phyloP scores from a whole-genome alignment of 2,113 vertebrate genomes.

The Alaudala cheleensis region DNA sequence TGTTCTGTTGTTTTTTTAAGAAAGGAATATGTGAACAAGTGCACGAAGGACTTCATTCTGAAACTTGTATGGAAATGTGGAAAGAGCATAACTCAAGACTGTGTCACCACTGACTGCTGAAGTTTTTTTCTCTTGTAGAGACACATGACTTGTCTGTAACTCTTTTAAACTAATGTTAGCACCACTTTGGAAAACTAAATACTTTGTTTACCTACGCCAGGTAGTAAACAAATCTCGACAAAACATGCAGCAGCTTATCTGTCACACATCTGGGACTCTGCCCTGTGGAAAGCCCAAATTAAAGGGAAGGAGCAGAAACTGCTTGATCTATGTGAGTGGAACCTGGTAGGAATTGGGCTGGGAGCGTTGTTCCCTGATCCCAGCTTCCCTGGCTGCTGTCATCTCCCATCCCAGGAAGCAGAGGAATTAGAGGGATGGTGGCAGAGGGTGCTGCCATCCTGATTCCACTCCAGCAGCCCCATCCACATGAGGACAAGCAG shows the following conservation, averaged over 20 bases:
- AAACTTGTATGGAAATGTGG: not conserved
- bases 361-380: not conserved
- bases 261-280: not conserved
- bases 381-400: not conserved
- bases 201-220: not conserved
- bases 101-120: not conserved
- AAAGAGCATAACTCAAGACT: not conserved
- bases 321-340: not conserved
- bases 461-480: not conserved
- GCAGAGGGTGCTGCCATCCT: not conserved
- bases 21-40: not conserved
- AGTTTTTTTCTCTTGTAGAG: not conserved
- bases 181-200: not conserved
- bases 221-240: not conserved
- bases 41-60: not conserved
- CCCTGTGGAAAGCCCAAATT: not conserved
- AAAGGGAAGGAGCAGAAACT: conserved; percentile 5
- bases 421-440: not conserved
- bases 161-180: not conserved
- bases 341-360: not conserved
- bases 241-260: not conserved
- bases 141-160: not conserved
- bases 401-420: not conserved
- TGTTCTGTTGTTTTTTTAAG: not conserved
- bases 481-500: not conserved